Evolutionary conservation across 2,797 vertebrate genomes (phyloP).

Genomic region (Catharus ustulatus): DNA sequence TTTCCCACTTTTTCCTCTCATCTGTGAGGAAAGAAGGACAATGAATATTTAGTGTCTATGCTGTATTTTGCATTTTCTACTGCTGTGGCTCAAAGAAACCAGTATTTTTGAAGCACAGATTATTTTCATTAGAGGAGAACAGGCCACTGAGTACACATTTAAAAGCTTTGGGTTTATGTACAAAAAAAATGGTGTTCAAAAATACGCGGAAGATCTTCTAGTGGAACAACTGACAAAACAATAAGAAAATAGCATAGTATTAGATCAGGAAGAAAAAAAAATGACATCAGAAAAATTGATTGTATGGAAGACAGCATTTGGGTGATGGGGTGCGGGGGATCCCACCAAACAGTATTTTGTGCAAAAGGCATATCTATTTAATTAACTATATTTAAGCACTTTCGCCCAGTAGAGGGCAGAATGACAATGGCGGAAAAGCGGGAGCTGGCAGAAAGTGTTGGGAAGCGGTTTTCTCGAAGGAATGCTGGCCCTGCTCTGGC

Average conservation of each 20-base stretch:
- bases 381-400: background rate
- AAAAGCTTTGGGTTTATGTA: background rate
- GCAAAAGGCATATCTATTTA: background rate
- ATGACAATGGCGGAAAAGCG: rapidly evolving
- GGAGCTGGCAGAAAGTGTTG: background rate
- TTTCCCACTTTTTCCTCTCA: background rate
- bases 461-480: background rate
- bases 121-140: background rate
- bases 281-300: background rate
- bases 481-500: rapidly evolving
- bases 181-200: background rate
- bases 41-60: background rate
- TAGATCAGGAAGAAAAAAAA: rapidly evolving
- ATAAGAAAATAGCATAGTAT: background rate
- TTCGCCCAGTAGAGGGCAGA: background rate
- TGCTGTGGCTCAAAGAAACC: background rate
- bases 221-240: background rate
- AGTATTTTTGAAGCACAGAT: background rate
- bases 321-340: rapidly evolving
- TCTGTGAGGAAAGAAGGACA: background rate
- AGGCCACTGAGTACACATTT: background rate
- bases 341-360: background rate
- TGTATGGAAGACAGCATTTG: background rate
- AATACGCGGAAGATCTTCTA: background rate
- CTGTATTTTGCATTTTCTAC: background rate